Percentiles rank a stretch among this genome's conserved stretches.
phyloP scores from a whole-genome alignment of 2,888 invertebrate species.

The Ecliptopera silaceata region DNA sequence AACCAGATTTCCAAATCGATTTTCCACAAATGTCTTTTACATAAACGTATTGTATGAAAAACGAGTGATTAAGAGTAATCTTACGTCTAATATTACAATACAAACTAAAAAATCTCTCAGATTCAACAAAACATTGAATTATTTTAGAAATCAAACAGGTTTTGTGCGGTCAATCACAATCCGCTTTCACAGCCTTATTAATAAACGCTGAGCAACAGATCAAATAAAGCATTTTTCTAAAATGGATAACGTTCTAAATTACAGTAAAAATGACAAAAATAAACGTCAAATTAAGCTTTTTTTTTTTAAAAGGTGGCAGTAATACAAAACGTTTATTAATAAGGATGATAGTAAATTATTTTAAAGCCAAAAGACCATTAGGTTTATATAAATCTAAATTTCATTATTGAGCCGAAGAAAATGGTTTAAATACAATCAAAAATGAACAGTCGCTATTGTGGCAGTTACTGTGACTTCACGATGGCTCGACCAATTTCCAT shows the following conservation, averaged over 20 bases:
- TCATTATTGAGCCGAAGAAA: constrained; percentile 47
- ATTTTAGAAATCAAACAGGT: constrained; percentile 45
- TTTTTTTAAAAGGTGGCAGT: neutral
- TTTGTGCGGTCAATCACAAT: constrained; percentile 57
- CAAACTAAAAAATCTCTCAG: constrained; percentile 53
- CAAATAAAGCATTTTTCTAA: too few species aligned
- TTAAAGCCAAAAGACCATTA: constrained; percentile 52
- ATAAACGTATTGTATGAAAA: constrained; percentile 34
- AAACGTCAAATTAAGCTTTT: too few species aligned
- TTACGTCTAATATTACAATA: constrained; percentile 36
- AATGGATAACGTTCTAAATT: neutral
- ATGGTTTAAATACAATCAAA: constrained; percentile 27
- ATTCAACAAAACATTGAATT: constrained; percentile 31
- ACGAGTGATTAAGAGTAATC: constrained; percentile 37
- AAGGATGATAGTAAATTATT: constrained; percentile 40
- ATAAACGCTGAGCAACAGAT: constrained; percentile 5
- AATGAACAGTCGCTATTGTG: constrained; percentile 57
- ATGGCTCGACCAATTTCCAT: constrained; percentile 18
- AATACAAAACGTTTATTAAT: constrained; percentile 29
- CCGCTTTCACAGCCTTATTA: constrained; percentile 40
- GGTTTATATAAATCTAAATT: constrained; percentile 29
- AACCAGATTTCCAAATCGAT: constrained; percentile 3
- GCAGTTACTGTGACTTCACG: constrained; percentile 51
- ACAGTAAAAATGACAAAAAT: neutral
- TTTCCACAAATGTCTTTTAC: constrained; percentile 16